These are phyloP conservation scores for Apodemus speciosus DNA, from an alignment of 2,113 vertebrate genomes.

Conservation along the genomic window DNA sequence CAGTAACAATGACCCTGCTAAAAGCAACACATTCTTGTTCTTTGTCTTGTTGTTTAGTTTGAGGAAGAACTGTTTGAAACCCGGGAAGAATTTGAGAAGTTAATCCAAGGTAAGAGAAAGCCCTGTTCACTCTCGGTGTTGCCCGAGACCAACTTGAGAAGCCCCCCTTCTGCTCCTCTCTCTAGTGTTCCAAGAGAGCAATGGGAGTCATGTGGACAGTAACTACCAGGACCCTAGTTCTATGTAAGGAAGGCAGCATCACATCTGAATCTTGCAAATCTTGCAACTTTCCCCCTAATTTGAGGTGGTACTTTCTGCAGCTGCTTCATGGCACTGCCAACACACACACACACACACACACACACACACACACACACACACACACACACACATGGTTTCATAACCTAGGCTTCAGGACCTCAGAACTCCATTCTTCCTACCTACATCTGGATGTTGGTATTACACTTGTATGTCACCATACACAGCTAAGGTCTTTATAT, in stretches of 20 bases:
- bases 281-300: background rate
- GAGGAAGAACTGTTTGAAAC: conserved; percentile 78
- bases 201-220: background rate
- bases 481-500: background rate
- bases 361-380: too few species aligned
- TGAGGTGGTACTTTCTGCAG: background rate
- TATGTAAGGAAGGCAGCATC: background rate
- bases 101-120: conserved; percentile 73
- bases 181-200: background rate
- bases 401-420: background rate
- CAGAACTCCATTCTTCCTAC: background rate
- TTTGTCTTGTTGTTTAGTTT: conserved; percentile 72
- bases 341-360: too few species aligned
- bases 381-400: background rate
- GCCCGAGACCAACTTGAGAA: background rate
- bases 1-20: background rate
- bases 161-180: background rate
- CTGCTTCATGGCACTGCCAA: background rate
- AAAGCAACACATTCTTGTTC: conserved; percentile 55
- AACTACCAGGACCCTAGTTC: background rate
- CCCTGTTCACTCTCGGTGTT: background rate
- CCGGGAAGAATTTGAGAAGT: conserved; percentile 74
- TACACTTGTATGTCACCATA: background rate
- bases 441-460: background rate
- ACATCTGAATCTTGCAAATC: background rate